Percentiles rank a stretch among this genome's conserved stretches.
phyloP scores from a whole-genome alignment of 2,888 invertebrate species.

The Scotopteryx bipunctaria region DNA sequence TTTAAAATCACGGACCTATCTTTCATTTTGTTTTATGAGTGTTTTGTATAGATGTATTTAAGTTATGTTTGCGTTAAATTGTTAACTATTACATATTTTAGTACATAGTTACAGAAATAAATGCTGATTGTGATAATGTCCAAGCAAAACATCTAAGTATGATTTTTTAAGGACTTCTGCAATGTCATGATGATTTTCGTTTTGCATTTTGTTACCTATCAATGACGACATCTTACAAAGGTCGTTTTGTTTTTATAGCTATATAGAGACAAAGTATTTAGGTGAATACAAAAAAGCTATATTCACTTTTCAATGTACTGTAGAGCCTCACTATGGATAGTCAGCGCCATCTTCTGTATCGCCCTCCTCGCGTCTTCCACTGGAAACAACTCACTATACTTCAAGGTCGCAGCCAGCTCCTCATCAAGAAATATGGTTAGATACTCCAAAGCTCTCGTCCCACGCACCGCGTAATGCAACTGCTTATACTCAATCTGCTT shows the following conservation, averaged over 20 bases:
- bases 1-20: constrained; percentile 7
- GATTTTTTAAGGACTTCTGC: not conserved
- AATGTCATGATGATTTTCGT: too few relatives aligned
- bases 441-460: constrained; percentile 69
- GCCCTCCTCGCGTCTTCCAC: constrained; percentile 65
- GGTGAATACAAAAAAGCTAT: not conserved
- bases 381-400: constrained; percentile 61
- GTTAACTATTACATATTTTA: constrained; percentile 7
- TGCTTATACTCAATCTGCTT: constrained; percentile 62
- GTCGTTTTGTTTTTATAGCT: too few relatives aligned
- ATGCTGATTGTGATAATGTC: not conserved
- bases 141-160: not conserved
- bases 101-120: constrained; percentile 15
- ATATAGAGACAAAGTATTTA: too few relatives aligned
- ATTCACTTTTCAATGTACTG: constrained; percentile 67
- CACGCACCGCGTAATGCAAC: constrained; percentile 65
- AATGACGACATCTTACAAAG: too few relatives aligned
- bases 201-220: too few relatives aligned
- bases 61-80: constrained; percentile 8
- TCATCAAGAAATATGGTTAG: constrained; percentile 61
- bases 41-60: constrained; percentile 14
- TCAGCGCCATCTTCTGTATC: constrained; percentile 72
- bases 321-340: constrained; percentile 63
- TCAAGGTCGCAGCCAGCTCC: constrained; percentile 63
- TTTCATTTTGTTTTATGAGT: constrained; percentile 18